Conservation (phyloP, 2,888 invertebrate species). For the Phorcus lineatus region DNA sequence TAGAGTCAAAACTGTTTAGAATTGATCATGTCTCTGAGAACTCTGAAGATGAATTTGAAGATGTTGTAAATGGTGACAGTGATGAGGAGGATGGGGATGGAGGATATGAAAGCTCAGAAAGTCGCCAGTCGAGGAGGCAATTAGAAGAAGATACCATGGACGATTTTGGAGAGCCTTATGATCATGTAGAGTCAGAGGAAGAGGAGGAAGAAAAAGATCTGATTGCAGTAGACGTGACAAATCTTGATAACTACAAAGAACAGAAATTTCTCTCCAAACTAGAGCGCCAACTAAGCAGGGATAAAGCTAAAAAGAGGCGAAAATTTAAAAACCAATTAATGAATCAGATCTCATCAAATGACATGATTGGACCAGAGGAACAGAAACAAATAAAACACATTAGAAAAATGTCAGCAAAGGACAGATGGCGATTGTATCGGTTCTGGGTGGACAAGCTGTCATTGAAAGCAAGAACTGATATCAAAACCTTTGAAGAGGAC, state of each 20-base stretch:
- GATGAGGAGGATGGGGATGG: slow-evolving; percentile 44
- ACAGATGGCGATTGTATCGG: slow-evolving; percentile 77
- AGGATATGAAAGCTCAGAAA: slow-evolving; percentile 28
- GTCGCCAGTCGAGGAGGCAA: slow-evolving; percentile 34
- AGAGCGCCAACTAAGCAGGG: slow-evolving; percentile 7
- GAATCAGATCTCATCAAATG: slow-evolving; percentile 42
- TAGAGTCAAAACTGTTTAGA: background rate
- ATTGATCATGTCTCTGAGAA: background rate
- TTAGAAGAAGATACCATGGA: slow-evolving; percentile 47
- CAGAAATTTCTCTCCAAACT: background rate
- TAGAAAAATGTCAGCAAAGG: slow-evolving; percentile 55
- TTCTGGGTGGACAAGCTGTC: slow-evolving; percentile 67
- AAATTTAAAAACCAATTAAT: slow-evolving; percentile 43
- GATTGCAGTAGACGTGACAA: background rate
- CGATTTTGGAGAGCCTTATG: background rate
- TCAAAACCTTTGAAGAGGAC: slow-evolving; percentile 45
- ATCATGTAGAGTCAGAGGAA: slow-evolving; percentile 27
- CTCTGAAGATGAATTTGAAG: background rate
- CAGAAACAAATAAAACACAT: slow-evolving; percentile 50
- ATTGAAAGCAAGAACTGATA: slow-evolving; percentile 39
- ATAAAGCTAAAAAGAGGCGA: slow-evolving; percentile 36
- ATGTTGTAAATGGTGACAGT: slow-evolving; percentile 18
- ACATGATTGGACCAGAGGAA: slow-evolving; percentile 57
- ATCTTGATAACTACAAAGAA: slow-evolving; percentile 28
- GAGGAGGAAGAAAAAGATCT: slow-evolving; percentile 18